Percentiles rank a stretch among this genome's conserved stretches.
These are phyloP conservation scores for Mayetiola destructor DNA, from an alignment of 2,888 invertebrate species.

Conservation along the genomic window DNA sequence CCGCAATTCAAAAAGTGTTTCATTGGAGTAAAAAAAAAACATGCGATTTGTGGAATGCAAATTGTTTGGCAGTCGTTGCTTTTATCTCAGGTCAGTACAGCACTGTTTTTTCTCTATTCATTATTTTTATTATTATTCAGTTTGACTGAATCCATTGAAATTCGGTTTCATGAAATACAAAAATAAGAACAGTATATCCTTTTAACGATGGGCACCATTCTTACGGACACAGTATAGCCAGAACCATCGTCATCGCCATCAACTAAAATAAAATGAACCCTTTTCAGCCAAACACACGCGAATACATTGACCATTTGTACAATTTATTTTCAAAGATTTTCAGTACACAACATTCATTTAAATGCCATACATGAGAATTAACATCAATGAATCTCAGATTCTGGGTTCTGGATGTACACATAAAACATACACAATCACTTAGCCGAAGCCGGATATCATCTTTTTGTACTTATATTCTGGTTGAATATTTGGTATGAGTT, in stretches of 20 bases:
- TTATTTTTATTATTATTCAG: too few species aligned
- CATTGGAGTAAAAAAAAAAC: background rate
- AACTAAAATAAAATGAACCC: background rate
- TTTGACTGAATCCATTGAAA: too few species aligned
- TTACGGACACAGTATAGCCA: background rate
- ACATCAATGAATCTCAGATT: too few species aligned
- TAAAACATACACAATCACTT: too few species aligned
- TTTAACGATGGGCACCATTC: background rate
- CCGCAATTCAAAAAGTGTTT: too few species aligned
- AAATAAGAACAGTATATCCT: slow-evolving; percentile 9
- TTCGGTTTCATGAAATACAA: slow-evolving; percentile 7
- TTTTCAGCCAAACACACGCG: background rate
- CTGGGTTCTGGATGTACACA: too few species aligned
- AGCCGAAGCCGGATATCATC: slow-evolving; percentile 4
- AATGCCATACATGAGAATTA: slow-evolving; percentile 12
- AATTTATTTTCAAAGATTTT: slow-evolving; percentile 1
- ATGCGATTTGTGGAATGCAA: background rate
- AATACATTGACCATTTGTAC: background rate
- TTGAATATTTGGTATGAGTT: background rate
- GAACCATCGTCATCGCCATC: too few species aligned
- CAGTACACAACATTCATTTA: background rate
- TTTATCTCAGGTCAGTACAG: too few species aligned
- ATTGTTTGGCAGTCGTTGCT: too few species aligned
- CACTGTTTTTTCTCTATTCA: too few species aligned
- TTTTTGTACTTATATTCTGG: background rate